These are phyloP conservation scores for Macquaria ambigua DNA, from an alignment of 2,113 vertebrate species.

Conservation along the genomic window DNA sequence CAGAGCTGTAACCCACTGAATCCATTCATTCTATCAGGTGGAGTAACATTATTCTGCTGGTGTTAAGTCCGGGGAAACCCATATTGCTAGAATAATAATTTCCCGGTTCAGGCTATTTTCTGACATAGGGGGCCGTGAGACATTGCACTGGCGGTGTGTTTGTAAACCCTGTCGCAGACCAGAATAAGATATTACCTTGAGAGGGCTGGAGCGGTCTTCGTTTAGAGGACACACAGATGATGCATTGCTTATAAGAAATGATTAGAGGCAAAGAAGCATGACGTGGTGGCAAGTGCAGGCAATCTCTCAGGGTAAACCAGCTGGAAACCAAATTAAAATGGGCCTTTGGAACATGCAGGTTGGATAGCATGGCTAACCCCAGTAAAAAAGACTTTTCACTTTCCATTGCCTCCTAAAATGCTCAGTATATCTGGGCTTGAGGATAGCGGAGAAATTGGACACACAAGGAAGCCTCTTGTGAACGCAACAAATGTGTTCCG, in stretches of 20 bases:
- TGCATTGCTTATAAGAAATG: conserved; percentile 77
- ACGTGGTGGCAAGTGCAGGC: conserved; percentile 63
- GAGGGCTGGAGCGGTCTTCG: conserved; percentile 52
- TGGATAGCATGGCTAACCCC: conserved; percentile 49
- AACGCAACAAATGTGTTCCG: conserved; percentile 36
- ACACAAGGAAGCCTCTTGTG: conserved; percentile 31
- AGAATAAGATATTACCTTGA: conserved; percentile 74
- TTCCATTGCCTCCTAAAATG: conserved; percentile 42
- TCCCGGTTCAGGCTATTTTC: conserved; percentile 48
- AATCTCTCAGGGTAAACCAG: conserved; percentile 76
- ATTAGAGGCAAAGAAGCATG: conserved; percentile 77
- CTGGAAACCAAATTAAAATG: conserved; percentile 79
- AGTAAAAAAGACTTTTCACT: conserved; percentile 55
- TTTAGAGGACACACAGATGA: conserved; percentile 75
- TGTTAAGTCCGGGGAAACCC: conserved; percentile 45
- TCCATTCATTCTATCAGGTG: conserved; percentile 43
- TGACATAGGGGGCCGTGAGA: conserved; percentile 39
- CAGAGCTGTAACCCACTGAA: conserved; percentile 36
- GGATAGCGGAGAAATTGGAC: conserved; percentile 49
- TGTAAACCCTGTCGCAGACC: conserved; percentile 64
- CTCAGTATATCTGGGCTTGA: conserved; percentile 25
- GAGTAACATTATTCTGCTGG: conserved; percentile 50
- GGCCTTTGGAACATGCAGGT: conserved; percentile 59
- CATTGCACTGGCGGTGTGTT: conserved; percentile 58
- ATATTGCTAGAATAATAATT: conserved; percentile 61